Evolutionary conservation across 2,888 invertebrate species (phyloP), one percentile per base, ranked within the genome.

Genomic region (Eristalis arbustorum): DNA sequence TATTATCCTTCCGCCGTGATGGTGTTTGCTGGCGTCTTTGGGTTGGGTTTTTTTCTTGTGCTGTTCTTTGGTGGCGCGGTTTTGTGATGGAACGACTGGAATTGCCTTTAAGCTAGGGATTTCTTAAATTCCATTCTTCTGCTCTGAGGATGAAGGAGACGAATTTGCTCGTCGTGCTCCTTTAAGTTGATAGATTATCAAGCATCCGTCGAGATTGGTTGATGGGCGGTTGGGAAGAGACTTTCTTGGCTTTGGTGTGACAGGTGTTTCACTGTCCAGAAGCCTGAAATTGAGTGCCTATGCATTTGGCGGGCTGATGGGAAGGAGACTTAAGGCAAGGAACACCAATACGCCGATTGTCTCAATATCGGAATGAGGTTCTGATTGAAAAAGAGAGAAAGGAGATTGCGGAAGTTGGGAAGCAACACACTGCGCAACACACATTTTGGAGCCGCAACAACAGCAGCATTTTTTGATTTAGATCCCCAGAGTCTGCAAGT

Each of bases 1-100:
- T 68, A 79, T 84, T 75, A 79, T 66, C 40, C 71, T 23, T 31
- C 66, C 62, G 18, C 6, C 49, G 49, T 49, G 49, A 4, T 18
- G 49, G 49, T 49, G 49, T 49, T 49, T 49, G 49, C 6, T 14
- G 42, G 42, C 10, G 8, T 37, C 37, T 13, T 37, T 37, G 42
- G 42, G 3, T n/a, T 8, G 4, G 4, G 2, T 2, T 18, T 49
- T 49, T 42, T 49, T 6, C 8, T 1, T 49, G 49, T 2, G 18
- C 49, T 8, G 37, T 2, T 37, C 18, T 8, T 49, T 18, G 18
- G 18, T n/a, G 42, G 14, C 42, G 42, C 49, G 37, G 37, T 18
- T 49, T 49, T 8, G 8, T 2, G 37, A 37, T 10, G 37, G 37
- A 37, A 37, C 37, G 37, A 13, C 37, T 13, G 49, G 49, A 18